Evolutionary conservation across 1,140 invertebrate genomes (phyloP), one percentile per base, ranked within the genome.

Genomic region (Lepidurus apus): DNA sequence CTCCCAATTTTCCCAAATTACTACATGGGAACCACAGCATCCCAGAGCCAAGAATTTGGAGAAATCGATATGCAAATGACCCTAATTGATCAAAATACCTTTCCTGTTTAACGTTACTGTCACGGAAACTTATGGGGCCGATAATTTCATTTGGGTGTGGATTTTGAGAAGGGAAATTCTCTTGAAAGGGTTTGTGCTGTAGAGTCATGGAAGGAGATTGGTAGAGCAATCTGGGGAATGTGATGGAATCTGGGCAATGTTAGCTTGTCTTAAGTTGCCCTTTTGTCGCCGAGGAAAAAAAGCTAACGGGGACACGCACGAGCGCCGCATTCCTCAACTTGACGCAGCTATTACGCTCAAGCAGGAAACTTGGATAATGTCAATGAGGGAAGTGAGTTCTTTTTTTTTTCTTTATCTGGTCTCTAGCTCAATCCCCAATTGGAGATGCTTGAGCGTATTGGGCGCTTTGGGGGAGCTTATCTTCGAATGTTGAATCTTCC

Each of bases 81-180:
- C n/a, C 53, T 65, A 65, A 21, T 65, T 65, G 53, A 65, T 65
- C 53, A 65, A 65, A 65, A 65, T 65, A 65, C 53, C 53, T 65
- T 65, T 65, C 53, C 17, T 65, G 53, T 65, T 65, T 65, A 21
- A 21, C 53, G 53, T 65, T 65, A 65, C 17, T 65, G 53, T 65
- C n/a, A 65, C 53, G 53, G 13, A 21, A 13, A 13, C 21, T 21
- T 65, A n/a, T 21, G 21, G 13, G 53, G 21, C 53, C 21, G 53
- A 21, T 65, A 65, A 65, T 65, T 65, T 65, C 53, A 65, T 65
- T 17, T 65, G 17, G 53, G 53, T n/a, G 53, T n/a, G 53, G 53
- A 21, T 65, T 7, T n/a, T 9, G 21, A 65, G 53, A 65, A 65
- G 21, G 45, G 53, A 21, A 65, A 13, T 7, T n/a, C 21, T n/a